Base-by-base conservation (phyloP, 2,797 vertebrate genomes). In the Dendrocincla fuliginosa region DNA sequence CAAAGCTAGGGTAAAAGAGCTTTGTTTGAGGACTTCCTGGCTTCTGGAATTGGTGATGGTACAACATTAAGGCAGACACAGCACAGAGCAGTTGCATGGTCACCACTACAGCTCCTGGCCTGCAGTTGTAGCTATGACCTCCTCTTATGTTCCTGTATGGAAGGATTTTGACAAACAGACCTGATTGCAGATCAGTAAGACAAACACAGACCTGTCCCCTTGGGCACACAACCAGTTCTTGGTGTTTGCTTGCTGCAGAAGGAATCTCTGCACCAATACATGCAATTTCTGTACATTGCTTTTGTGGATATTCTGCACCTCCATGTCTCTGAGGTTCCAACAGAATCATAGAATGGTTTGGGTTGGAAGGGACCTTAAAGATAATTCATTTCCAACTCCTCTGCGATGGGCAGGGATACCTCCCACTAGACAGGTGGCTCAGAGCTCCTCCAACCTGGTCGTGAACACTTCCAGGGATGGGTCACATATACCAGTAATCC, bases 241-340 rank as follows among this genome's bases (percentile, higher is more conserved):
- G 28, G 42, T 59, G 28, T 65, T 85, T 75, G 61, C 41, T 32
- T 4, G 1, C 61, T 55, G 4, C 12, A 53, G 71, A 74, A 44
- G 22, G 69, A 91, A 59, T 37, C 0, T 0, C 57, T 79, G 25
- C 69, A 81, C 16, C 35, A 78, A 35, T 24, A 28, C 0, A 0
- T 3, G 42, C 63, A 56, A 16, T 55, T 79, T 46, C 64, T 83
- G 30, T 46, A 49, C 1, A 0, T 18, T 27, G 8, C 30, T 94
- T 28, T 61, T 86, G 53, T 32, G 53, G 27, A 50, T 20, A 9
- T 59, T 22, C 61, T 5, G 23, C 8, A n/a, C 15, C 18, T 75
- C 46, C 16, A 19, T 41, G 20, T 23, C 53, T 67, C 56, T 41
- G 35, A 42, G 49, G 9, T 30, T 33, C 18, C 49, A 59, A 12